Evolutionary conservation across 2,888 invertebrate species (phyloP).

Genomic region (Acleris holmiana): DNA sequence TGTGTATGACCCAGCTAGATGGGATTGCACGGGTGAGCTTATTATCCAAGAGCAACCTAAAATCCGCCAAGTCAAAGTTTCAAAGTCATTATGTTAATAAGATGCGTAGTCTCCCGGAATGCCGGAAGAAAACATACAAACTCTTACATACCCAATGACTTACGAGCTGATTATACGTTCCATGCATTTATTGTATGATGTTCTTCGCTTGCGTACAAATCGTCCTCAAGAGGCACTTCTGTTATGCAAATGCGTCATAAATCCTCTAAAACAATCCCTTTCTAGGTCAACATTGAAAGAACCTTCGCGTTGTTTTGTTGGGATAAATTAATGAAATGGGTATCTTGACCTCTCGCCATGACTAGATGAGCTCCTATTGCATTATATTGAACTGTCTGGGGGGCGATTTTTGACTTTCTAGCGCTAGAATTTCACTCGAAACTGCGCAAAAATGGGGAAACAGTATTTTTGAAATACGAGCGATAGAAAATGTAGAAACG

Average conservation of each 20-base stretch:
- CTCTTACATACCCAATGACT: slow-evolving; percentile 54
- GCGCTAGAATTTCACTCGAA: too few species aligned
- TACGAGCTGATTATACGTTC: slow-evolving; percentile 66
- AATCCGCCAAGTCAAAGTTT: not conserved
- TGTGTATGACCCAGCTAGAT: too few species aligned
- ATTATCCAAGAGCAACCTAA: too few species aligned
- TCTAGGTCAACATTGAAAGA: slow-evolving; percentile 56
- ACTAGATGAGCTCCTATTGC: slow-evolving; percentile 30
- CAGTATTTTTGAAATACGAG: too few species aligned
- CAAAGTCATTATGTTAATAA: slow-evolving; percentile 2
- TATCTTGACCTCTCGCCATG: slow-evolving; percentile 45
- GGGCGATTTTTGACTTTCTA: too few species aligned
- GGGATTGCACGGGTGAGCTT: too few species aligned
- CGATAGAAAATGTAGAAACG: too few species aligned
- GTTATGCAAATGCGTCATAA: slow-evolving; percentile 62
- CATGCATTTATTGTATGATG: slow-evolving; percentile 62
- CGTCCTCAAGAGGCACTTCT: slow-evolving; percentile 59
- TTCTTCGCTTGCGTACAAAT: slow-evolving; percentile 66
- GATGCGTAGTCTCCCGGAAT: slow-evolving; percentile 23
- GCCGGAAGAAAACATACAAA: slow-evolving; percentile 53
- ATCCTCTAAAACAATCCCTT: slow-evolving; percentile 51
- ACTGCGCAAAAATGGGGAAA: too few species aligned
- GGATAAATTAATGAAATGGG: slow-evolving; percentile 48
- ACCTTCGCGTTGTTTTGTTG: slow-evolving; percentile 43
- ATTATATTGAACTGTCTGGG: slow-evolving; percentile 28